Evolutionary conservation across 2,888 invertebrate species (phyloP), one percentile per base, ranked within the genome.

Genomic region (Carabus problematicus): DNA sequence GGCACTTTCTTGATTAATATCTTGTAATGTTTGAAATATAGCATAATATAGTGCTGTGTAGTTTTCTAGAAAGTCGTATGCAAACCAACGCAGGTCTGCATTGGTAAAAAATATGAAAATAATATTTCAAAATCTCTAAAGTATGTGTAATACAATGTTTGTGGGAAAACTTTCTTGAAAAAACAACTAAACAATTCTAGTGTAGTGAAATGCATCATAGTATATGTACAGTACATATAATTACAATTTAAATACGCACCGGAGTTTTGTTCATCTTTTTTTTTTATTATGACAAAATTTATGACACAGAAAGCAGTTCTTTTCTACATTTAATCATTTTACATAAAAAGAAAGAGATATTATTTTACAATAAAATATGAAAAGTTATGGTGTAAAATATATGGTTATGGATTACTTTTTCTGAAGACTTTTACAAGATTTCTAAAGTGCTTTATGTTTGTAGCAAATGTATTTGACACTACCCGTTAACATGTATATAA

Each of bases 111-210:
- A 43, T 29, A 14, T 41, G 54, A 41, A 18, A 52, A 19, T 16
- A 43, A 45, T 41, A 64, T 64, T 64, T 64, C 63, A 54, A 64
- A 64, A 64, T 29, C 14, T 41, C 45, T 47, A 62, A 56, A 61
- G 49, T 45, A 43, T 43, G 55, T 45, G 19, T 55, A 43, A 39
- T 29, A 43, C 14, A 8, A 62, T 43, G 56, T 39, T 64, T 55
- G 64, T 64, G 64, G 56, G 64, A 64, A 64, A 54, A 64, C 64
- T 64, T 64, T 64, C 64, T 56, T 64, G 42, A 43, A 56, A 61
- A 64, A 64, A 52, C n/a, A n/a, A n/a, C n/a, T n/a, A n/a, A 52
- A 64, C 52, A 52, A 54, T 16, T 18, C 42, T 3, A 14, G n/a
- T 18, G n/a, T 16, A 52, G 40, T 42, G 63, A 64, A 60, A 64